Conservation (phyloP, 2,888 invertebrate species). For the Drosophila rellima region DNA sequence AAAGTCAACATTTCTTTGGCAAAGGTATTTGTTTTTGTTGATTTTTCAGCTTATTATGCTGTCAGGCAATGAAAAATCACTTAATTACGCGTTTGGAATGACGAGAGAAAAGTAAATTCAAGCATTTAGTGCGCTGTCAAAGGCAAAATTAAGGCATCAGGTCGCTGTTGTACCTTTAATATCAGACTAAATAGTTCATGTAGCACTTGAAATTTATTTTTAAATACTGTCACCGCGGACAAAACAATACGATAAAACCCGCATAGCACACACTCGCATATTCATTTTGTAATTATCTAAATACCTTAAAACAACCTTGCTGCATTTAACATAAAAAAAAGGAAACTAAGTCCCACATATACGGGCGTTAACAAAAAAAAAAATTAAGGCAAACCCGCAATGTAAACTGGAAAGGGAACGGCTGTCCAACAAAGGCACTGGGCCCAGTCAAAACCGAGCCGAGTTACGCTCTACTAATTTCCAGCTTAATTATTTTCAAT, state of each 20-base stretch:
- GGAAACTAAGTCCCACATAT: conserved; percentile 19
- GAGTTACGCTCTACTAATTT: conserved; percentile 79
- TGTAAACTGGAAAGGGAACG: conserved; percentile 22
- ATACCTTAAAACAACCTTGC: conserved; percentile 61
- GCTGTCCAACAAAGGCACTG: conserved; percentile 40
- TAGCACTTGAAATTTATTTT: conserved; percentile 6
- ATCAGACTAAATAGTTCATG: conserved; percentile 12
- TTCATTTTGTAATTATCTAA: conserved; percentile 57
- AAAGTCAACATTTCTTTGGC: background rate
- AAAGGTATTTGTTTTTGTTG: conserved; percentile 5
- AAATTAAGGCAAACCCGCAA: conserved; percentile 6
- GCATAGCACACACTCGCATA: conserved; percentile 4
- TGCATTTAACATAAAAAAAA: conserved; percentile 17
- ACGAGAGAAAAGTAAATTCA: background rate
- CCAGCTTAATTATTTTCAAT: conserved; percentile 77
- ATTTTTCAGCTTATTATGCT: conserved; percentile 19
- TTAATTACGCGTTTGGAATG: conserved; percentile 12
- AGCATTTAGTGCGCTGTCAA: conserved; percentile 20
- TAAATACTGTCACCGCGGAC: background rate
- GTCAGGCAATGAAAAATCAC: conserved; percentile 28
- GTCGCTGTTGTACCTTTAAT: conserved; percentile 1
- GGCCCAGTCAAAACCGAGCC: conserved; percentile 36
- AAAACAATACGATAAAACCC: conserved; percentile 1
- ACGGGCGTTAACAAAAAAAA: conserved; percentile 17
- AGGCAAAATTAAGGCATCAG: background rate